Conservation (phyloP, 2,113 vertebrate species). For the Diglossa brunneiventris region DNA sequence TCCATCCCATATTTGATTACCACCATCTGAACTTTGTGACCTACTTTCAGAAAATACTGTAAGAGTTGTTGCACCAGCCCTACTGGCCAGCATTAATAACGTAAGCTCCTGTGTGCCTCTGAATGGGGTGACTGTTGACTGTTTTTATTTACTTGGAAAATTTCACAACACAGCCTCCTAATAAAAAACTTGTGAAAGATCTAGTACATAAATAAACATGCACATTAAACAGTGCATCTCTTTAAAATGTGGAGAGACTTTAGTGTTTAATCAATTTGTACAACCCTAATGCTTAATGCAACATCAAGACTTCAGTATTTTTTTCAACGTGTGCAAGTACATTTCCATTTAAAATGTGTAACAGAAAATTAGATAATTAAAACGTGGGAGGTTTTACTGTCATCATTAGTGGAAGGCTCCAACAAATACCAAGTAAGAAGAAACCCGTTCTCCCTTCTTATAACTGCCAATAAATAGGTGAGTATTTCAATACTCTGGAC, state of each 20-base stretch:
- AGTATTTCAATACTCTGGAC: not conserved
- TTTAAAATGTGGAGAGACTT: conserved; percentile 24
- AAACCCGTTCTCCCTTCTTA: not conserved
- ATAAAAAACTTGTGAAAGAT: conserved; percentile 35
- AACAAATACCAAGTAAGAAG: not conserved
- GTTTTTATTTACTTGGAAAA: conserved; percentile 63
- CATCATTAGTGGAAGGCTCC: not conserved
- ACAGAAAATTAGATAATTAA: not conserved
- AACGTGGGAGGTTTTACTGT: not conserved
- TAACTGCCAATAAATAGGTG: not conserved
- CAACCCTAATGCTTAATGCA: not conserved
- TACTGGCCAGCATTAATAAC: conserved; percentile 39
- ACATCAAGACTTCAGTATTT: not conserved
- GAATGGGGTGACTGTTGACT: conserved; percentile 58
- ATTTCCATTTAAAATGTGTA: not conserved
- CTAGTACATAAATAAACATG: conserved; percentile 41
- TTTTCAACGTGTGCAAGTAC: not conserved
- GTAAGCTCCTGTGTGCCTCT: conserved; percentile 37
- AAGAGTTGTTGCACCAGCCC: conserved; percentile 17
- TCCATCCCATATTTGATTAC: conserved; percentile 28
- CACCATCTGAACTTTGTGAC: conserved; percentile 54
- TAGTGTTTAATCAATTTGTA: not conserved
- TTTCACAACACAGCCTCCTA: conserved; percentile 13
- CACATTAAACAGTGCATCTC: conserved; percentile 33
- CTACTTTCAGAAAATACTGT: conserved; percentile 59